These are phyloP conservation scores for Torymus auratus DNA, from an alignment of 2,888 invertebrate genomes.

Conservation along the genomic window DNA sequence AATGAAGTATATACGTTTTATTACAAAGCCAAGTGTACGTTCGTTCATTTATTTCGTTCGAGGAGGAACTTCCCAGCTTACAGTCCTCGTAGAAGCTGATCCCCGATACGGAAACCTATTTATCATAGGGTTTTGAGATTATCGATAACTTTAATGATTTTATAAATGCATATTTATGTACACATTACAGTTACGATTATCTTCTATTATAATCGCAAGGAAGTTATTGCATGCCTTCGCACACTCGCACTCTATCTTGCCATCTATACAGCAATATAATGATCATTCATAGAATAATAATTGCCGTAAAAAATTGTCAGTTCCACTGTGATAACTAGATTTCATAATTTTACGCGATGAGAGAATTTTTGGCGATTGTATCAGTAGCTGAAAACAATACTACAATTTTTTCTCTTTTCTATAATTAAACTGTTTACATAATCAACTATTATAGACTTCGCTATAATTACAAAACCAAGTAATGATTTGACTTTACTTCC, in stretches of 20 bases:
- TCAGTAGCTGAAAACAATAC: background rate
- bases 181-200: constrained; percentile 42
- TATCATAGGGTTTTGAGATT: constrained; percentile 20
- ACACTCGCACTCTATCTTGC: background rate
- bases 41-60: constrained; percentile 15
- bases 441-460: too few relatives aligned
- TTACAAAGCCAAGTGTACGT: background rate
- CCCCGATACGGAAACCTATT: constrained; percentile 27
- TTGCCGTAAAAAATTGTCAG: too few relatives aligned
- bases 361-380: background rate
- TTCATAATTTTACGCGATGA: too few relatives aligned
- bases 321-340: too few relatives aligned
- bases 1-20: constrained; percentile 12
- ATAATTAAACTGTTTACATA: too few relatives aligned
- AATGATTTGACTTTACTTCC: too few relatives aligned
- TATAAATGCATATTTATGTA: constrained; percentile 49
- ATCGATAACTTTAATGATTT: constrained; percentile 49
- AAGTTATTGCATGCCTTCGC: constrained; percentile 21
- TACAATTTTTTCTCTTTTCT: too few relatives aligned
- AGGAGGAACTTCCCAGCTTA: constrained; percentile 23
- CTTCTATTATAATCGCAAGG: constrained; percentile 1
- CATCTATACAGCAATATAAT: constrained; percentile 16
- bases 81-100: constrained; percentile 11
- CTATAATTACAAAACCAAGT: background rate
- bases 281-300: background rate